Conservation (phyloP, 2,888 invertebrate genomes). For the Brenthis daphne region DNA sequence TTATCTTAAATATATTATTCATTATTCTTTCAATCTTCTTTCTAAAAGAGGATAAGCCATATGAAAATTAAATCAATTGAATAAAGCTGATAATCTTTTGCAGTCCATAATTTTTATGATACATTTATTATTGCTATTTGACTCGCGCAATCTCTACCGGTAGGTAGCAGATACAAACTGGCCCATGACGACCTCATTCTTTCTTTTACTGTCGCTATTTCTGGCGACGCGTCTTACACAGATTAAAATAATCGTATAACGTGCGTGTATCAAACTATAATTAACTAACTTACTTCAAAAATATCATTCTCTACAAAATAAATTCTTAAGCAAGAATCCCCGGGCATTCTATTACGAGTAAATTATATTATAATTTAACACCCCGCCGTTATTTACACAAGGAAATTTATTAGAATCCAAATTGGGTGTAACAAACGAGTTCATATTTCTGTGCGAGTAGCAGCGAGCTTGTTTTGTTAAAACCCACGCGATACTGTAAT, state of each 20-base stretch:
- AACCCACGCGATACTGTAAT: conserved; percentile 28
- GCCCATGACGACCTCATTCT: conserved; percentile 43
- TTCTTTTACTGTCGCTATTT: conserved; percentile 42
- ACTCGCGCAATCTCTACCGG: neutral
- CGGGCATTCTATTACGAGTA: neutral
- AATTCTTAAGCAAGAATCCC: neutral
- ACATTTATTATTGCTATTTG: neutral
- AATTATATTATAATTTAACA: conserved; percentile 19
- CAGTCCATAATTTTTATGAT: no score
- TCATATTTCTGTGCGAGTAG: conserved; percentile 36
- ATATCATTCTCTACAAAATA: neutral
- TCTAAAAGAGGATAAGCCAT: no score
- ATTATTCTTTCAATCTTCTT: no score
- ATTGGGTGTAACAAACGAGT: conserved; percentile 34
- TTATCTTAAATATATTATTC: no score
- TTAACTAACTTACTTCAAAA: conserved; percentile 16
- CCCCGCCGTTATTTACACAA: conserved; percentile 24
- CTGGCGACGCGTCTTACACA: conserved; percentile 33
- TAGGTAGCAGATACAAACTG: conserved; percentile 25
- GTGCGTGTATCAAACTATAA: conserved; percentile 28
- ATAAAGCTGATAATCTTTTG: no score
- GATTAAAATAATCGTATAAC: conserved; percentile 28
- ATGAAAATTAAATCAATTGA: no score
- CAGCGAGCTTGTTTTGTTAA: conserved; percentile 17
- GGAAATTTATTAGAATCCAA: conserved; percentile 38